Evolutionary conservation across 2,113 vertebrate genomes (phyloP).

Genomic region (Andinoacara biseriatus): DNA sequence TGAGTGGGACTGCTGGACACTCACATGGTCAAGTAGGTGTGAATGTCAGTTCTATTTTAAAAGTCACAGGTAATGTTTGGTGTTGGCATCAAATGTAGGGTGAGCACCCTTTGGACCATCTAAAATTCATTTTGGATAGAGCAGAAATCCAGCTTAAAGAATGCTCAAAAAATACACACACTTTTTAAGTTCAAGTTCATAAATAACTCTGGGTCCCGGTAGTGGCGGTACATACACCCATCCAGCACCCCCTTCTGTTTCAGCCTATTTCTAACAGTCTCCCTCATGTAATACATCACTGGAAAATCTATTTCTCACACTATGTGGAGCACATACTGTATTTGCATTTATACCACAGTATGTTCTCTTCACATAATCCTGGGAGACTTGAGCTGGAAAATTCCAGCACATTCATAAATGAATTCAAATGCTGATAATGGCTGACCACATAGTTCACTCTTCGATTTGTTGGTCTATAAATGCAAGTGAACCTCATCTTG

Average conservation of each 20-base stretch:
- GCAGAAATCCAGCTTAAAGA: not conserved
- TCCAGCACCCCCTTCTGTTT: constrained; percentile 21
- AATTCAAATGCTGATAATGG: not conserved
- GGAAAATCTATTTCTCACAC: constrained; percentile 25
- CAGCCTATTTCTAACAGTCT: constrained; percentile 17
- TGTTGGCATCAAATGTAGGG: not conserved
- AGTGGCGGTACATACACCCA: constrained; percentile 29
- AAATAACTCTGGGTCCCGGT: constrained; percentile 34
- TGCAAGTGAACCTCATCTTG: not conserved
- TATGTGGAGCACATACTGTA: not conserved
- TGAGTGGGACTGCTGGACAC: not conserved
- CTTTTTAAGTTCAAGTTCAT: not conserved
- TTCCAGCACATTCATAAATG: not conserved
- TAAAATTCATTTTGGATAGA: not conserved
- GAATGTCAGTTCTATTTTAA: not conserved
- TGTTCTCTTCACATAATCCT: constrained; percentile 4
- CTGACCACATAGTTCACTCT: constrained; percentile 7
- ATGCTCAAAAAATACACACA: not conserved
- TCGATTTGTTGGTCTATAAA: not conserved
- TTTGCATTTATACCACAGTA: constrained; percentile 32
- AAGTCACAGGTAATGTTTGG: not conserved
- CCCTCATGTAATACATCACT: constrained; percentile 17
- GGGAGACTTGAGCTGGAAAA: constrained; percentile 6
- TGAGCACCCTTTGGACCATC: not conserved
- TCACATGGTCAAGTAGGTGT: not conserved